phyloP scores from a whole-genome alignment of 2,797 vertebrate genomes.

The Myotis myotis region DNA sequence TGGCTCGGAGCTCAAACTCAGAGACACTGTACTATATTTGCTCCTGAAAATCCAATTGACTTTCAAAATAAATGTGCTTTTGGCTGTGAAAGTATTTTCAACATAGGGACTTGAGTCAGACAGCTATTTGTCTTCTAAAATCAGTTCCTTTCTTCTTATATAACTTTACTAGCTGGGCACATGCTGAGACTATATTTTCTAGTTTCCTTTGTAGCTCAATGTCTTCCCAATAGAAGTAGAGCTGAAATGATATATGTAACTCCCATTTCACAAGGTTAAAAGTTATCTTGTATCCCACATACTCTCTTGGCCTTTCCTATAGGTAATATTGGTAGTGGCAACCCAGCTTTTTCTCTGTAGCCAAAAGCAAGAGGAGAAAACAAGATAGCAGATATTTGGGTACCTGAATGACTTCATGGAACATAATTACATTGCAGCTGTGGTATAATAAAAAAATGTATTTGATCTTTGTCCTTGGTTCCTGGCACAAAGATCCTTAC shows the following conservation, averaged over 20 bases:
- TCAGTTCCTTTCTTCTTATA: not conserved
- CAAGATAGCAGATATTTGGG: not conserved
- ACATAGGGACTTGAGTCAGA: not conserved
- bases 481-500: not conserved
- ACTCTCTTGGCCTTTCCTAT: not conserved
- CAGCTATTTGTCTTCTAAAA: constrained; percentile 6
- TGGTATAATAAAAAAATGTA: not conserved
- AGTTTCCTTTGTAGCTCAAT: not conserved
- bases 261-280: not conserved
- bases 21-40: not conserved
- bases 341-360: not conserved
- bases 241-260: not conserved
- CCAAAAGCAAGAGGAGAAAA: not conserved
- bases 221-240: not conserved
- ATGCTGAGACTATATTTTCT: not conserved
- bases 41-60: not conserved
- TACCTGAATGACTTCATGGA: not conserved
- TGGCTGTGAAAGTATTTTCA: not conserved
- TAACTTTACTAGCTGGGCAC: not conserved
- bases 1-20: not conserved
- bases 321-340: not conserved
- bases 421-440: not conserved
- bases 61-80: not conserved
- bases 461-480: not conserved
- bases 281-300: not conserved